A percentile compares a stretch with the other conserved stretches of the same genome.
phyloP scores from a whole-genome alignment of 2,797 vertebrate genomes.

The Alca torda region DNA sequence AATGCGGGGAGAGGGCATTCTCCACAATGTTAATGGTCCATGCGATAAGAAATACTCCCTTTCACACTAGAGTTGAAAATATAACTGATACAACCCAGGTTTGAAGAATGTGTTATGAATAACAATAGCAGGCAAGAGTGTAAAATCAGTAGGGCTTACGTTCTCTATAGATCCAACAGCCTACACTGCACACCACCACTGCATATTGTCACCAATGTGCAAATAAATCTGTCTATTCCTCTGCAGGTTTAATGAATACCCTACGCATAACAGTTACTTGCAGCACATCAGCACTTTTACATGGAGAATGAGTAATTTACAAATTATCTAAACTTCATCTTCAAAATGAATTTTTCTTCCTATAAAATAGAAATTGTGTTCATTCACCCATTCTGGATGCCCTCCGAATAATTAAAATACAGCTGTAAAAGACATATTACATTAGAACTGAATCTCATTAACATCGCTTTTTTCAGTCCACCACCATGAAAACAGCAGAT shows the following conservation, averaged over 20 bases:
- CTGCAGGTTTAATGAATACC: background rate
- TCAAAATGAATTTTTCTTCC: background rate
- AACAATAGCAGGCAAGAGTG: background rate
- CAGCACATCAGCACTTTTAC: background rate
- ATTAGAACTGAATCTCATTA: background rate
- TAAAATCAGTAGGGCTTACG: background rate
- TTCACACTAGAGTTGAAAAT: background rate
- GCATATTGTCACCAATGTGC: background rate
- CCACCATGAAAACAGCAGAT: background rate
- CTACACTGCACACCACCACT: rapidly evolving
- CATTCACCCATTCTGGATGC: background rate
- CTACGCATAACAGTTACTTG: background rate
- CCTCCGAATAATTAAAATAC: background rate
- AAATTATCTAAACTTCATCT: background rate
- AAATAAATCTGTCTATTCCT: background rate
- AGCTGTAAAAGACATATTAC: background rate
- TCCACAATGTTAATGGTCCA: rapidly evolving
- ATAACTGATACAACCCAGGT: background rate
- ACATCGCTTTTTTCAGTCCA: background rate
- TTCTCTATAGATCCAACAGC: background rate
- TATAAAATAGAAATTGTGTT: background rate
- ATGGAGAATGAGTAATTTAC: background rate
- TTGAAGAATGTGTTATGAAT: rapidly evolving
- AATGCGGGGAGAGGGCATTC: background rate
- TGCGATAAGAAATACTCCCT: background rate